A percentile compares a stretch with the other conserved stretches of the same genome.
Conservation (phyloP, 2,797 vertebrate species). For the Chloroceryle inda region DNA sequence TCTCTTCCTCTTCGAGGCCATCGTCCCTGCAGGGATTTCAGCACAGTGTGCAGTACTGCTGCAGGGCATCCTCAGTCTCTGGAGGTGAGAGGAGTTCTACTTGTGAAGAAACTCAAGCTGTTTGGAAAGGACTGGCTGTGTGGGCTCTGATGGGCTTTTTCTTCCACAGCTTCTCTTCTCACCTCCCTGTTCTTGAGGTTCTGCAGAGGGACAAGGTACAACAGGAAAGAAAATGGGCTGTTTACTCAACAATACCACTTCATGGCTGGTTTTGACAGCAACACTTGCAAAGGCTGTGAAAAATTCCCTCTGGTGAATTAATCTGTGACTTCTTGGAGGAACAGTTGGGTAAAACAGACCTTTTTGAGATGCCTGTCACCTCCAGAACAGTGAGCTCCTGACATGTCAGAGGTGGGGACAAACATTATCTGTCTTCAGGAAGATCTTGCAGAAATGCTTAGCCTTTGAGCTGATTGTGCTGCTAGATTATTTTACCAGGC, state of each 20-base stretch:
- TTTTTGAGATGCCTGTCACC: neutral
- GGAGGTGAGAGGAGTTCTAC: neutral
- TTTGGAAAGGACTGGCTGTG: neutral
- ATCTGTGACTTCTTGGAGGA: neutral
- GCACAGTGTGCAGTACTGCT: neutral
- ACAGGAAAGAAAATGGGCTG: neutral
- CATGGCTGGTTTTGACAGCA: neutral
- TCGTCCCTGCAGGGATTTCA: rapidly evolving
- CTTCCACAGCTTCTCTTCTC: neutral
- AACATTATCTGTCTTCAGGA: neutral
- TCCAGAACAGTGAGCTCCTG: neutral
- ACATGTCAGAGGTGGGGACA: neutral
- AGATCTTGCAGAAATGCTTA: neutral
- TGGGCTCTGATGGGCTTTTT: neutral
- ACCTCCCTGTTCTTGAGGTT: rapidly evolving
- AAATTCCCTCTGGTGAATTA: neutral
- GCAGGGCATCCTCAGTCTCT: constrained; percentile 15
- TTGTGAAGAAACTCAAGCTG: constrained; percentile 1
- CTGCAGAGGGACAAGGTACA: rapidly evolving
- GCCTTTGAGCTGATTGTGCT: neutral
- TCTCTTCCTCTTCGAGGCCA: neutral
- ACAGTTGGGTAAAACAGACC: neutral
- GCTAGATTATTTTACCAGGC: neutral
- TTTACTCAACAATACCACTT: neutral
- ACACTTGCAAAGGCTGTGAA: neutral